Evolutionary conservation across 2,888 invertebrate genomes (phyloP), one percentile per base, ranked within the genome.

Genomic region (Scaeva pyrastri): DNA sequence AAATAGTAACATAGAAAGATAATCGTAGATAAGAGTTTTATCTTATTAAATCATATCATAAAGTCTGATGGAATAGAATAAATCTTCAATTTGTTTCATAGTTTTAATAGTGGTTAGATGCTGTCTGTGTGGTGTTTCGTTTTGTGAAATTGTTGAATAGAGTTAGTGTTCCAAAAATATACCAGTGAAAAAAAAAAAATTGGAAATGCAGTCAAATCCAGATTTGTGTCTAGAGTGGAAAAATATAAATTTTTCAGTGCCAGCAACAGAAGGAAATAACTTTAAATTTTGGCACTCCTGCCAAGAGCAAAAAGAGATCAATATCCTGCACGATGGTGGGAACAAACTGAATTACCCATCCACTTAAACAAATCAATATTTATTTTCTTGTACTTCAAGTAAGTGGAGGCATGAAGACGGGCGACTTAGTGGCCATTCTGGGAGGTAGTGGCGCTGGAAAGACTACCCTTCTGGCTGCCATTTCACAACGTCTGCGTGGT

Each of bases 401-500:
- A 26, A 96, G 94, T 91, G 96, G 96, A 39, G 93, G 94, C 76
- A 94, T 95, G 36, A 93, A 94, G 78, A 95, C 95, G 11, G 96
- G 96, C 58, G 95, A 94, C 89, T 93, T 96, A 88, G 94, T 96
- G 88, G 96, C 96, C n/a, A 94, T 96, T 88, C 94, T 96, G 94
- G 96, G 96, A 90, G 93, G 90, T 89, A 96, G 96, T 93, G 96
- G 96, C 56, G 95, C 96, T 52, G 96, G 96, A 12, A 96, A 96
- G 93, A 96, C 96, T 45, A 96, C 96, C 55, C 91, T 96, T 1
- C 91, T 96, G 11, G 95, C 96, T 5, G 95, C 96, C 1, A 95
- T 96, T 88, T 96, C 96, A 88, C 94, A 95, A 88, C 94, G 96
- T 78, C 94, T 96, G 89, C 95, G 95, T 90, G 96, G 95, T 80